Conservation (phyloP, 2,888 invertebrate genomes). For the Melanargia galathea region DNA sequence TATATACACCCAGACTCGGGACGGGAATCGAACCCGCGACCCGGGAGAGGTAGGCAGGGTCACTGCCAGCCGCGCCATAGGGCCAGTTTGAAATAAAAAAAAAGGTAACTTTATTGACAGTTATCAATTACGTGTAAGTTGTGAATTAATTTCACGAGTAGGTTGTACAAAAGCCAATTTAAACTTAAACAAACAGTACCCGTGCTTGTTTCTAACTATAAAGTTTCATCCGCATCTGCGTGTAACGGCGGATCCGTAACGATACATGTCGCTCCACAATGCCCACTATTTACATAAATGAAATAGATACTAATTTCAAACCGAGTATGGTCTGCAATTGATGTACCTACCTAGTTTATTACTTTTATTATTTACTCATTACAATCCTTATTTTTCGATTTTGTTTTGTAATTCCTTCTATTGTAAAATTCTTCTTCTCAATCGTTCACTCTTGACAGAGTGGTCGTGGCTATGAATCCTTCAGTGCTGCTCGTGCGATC, state of each 20-base stretch:
- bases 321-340: constrained; percentile 1
- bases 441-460: too few relatives aligned
- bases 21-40: too few relatives aligned
- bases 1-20: too few relatives aligned
- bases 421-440: too few relatives aligned
- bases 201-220: constrained; percentile 19
- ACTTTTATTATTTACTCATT: not conserved
- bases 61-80: too few relatives aligned
- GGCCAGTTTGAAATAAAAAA: too few relatives aligned
- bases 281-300: not conserved
- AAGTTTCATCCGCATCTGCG: constrained; percentile 11
- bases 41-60: too few relatives aligned
- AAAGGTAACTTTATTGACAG: too few relatives aligned
- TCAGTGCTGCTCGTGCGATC: too few relatives aligned
- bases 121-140: constrained; percentile 14
- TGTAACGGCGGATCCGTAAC: constrained; percentile 1
- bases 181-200: constrained; percentile 16
- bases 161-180: constrained; percentile 17
- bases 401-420: too few relatives aligned
- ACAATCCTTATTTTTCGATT: too few relatives aligned
- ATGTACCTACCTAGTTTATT: not conserved
- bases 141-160: constrained; percentile 3
- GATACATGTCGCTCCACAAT: not conserved
- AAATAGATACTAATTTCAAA: not conserved
- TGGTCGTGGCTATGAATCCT: too few relatives aligned